Base-by-base conservation (phyloP, 2,113 vertebrate species). In the Onychorhynchus coronatus region DNA sequence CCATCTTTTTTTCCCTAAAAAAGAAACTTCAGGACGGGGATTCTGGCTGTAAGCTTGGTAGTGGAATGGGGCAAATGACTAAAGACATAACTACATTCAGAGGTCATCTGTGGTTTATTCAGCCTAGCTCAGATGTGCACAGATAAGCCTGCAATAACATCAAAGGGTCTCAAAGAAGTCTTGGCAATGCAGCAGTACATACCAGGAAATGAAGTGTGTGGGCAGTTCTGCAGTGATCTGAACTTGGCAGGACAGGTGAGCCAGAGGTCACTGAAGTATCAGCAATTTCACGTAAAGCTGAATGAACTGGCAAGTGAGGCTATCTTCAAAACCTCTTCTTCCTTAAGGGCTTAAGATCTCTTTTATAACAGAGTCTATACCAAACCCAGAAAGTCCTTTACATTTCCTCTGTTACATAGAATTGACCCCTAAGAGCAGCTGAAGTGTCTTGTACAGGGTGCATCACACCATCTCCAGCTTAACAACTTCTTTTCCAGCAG, bases 41-140 rank as follows among this genome's bases (percentile, higher is more conserved):
- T 90, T 91, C 76, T 94, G 94, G 93, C 67, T 61, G 66, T n/a
- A 93, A 66, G 85, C 20, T 68, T 80, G 35, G 94, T n/a, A 88
- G 70, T 4, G 33, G 91, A 92, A 86, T 6, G 72, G 63, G 95
- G 89, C 91, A 93, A 97, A 91, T 3, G 15, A 73, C 95, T 76
- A 21, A 77, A 91, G 94, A 66, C 14, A 80, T 86, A 91, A 37
- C 73, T 80, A 94, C 75, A 49, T 79, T 79, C 59, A 87, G 55
- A 92, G 84, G 70, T 94, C 70, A 75, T 31, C 30, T 31, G 13
- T 0, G 8, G 68, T 55, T 81, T 70, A 59, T 77, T 84, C 89
- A 91, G 74, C 79, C 76, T 63, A 13, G 11, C 30, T 52, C 55
- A 61, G 75, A 30, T 9, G 24, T 7, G 56, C 65, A 65, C 47